Evolutionary conservation across 2,888 invertebrate genomes (phyloP).

Genomic region (Synanthedon myopaeformis): DNA sequence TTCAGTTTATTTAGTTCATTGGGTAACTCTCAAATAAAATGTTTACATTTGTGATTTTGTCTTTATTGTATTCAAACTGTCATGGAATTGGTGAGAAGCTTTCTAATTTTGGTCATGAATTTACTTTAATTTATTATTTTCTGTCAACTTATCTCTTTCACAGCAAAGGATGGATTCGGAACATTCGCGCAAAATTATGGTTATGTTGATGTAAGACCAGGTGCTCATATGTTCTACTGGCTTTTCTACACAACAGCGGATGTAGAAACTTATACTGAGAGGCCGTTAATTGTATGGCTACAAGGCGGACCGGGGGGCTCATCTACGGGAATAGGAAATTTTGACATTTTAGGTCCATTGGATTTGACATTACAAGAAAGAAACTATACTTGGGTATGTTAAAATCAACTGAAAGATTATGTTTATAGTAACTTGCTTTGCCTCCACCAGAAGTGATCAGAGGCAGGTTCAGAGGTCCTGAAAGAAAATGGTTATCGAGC

Average conservation of each 20-base stretch:
- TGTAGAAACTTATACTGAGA: slow-evolving; percentile 69
- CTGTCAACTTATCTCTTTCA: no score
- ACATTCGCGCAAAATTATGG: slow-evolving; percentile 79
- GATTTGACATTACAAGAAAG: slow-evolving; percentile 74
- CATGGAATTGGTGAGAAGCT: no score
- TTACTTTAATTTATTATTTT: no score
- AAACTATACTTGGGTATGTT: slow-evolving; percentile 79
- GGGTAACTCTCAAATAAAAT: no score
- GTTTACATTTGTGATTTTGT: no score
- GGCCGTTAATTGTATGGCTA: slow-evolving; percentile 88
- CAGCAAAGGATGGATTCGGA: slow-evolving; percentile 56
- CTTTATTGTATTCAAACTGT: no score
- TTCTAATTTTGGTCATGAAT: no score
- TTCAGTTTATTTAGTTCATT: no score
- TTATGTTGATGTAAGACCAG: slow-evolving; percentile 77
- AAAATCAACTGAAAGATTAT: neutral
- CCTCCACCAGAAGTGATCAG: no score
- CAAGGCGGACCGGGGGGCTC: slow-evolving; percentile 90
- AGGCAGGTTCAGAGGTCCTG: no score
- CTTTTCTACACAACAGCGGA: slow-evolving; percentile 80
- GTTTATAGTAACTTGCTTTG: no score
- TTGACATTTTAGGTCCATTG: slow-evolving; percentile 84
- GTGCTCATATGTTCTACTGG: slow-evolving; percentile 91
- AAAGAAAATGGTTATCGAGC: no score
- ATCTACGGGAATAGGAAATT: slow-evolving; percentile 87